These are phyloP conservation scores for Crotalus viridis DNA, from an alignment of 2,113 vertebrate genomes.

Conservation along the genomic window DNA sequence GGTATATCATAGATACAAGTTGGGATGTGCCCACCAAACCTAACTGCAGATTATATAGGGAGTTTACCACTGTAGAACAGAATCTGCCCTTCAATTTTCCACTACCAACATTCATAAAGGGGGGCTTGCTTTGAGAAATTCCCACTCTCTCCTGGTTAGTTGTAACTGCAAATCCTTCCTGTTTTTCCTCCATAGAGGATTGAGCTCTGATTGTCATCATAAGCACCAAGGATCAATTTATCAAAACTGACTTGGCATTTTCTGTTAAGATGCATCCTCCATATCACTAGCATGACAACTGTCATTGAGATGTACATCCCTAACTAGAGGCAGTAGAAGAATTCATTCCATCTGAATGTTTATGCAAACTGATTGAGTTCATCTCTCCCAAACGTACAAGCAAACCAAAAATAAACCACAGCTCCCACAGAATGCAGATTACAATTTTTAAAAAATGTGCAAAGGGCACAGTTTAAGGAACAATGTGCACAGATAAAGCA, in stretches of 20 bases:
- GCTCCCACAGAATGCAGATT: not conserved
- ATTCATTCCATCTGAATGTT: not conserved
- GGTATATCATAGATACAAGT: not conserved
- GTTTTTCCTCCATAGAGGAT: not conserved
- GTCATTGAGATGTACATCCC: not conserved
- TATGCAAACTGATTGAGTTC: not conserved
- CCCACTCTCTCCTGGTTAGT: not conserved
- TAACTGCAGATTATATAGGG: not conserved
- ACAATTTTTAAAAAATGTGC: not conserved
- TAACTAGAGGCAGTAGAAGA: not conserved
- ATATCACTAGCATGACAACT: not conserved
- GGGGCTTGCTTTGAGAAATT: not conserved
- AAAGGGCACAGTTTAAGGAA: not conserved
- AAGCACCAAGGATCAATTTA: not conserved
- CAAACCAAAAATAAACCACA: not conserved
- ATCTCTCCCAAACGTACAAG: not conserved
- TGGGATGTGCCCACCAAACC: not conserved
- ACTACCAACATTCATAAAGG: not conserved
- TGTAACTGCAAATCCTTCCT: not conserved
- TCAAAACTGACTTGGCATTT: not conserved
- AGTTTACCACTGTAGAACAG: not conserved
- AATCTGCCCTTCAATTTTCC: not conserved
- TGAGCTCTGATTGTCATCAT: not conserved
- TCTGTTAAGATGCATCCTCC: not conserved
- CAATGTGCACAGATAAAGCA: not conserved